These are phyloP conservation scores for Drosophila pseudotalamancana DNA, from an alignment of 2,888 invertebrate species.

Conservation along the genomic window DNA sequence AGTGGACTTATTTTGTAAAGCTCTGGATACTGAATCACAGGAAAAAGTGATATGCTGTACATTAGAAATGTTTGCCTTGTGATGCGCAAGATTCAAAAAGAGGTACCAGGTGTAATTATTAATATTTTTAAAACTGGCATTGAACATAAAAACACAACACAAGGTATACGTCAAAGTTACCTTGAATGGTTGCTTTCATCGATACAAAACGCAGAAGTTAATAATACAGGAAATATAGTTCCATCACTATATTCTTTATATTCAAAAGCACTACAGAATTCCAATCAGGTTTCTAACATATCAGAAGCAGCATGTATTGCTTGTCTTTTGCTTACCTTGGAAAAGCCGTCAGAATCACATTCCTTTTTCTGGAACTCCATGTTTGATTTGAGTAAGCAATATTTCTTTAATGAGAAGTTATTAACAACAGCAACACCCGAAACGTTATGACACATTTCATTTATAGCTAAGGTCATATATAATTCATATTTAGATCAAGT, in stretches of 20 bases:
- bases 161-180: slow-evolving; percentile 91
- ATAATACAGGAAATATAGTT: slow-evolving; percentile 85
- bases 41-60: slow-evolving; percentile 94
- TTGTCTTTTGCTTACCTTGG: slow-evolving; percentile 88
- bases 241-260: slow-evolving; percentile 89
- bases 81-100: slow-evolving; percentile 89
- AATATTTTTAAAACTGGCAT: slow-evolving; percentile 90
- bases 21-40: slow-evolving; percentile 94
- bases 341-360: slow-evolving; percentile 85
- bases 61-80: slow-evolving; percentile 91
- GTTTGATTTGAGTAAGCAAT: slow-evolving; percentile 90
- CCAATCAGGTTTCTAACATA: slow-evolving; percentile 89
- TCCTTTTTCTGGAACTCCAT: slow-evolving; percentile 88
- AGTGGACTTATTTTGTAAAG: slow-evolving; percentile 89
- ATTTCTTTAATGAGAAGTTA: slow-evolving; percentile 93
- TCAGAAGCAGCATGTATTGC: slow-evolving; percentile 90
- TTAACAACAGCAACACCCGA: slow-evolving; percentile 89
- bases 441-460: slow-evolving; percentile 89
- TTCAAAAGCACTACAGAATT: slow-evolving; percentile 90
- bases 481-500: slow-evolving; percentile 89
- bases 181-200: slow-evolving; percentile 90
- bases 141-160: slow-evolving; percentile 90
- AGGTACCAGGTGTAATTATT: slow-evolving; percentile 88
- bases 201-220: slow-evolving; percentile 86
- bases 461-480: slow-evolving; percentile 90